Evolutionary conservation across 2,113 vertebrate genomes (phyloP), one percentile per base, ranked within the genome.

Genomic region (Motacilla alba): DNA sequence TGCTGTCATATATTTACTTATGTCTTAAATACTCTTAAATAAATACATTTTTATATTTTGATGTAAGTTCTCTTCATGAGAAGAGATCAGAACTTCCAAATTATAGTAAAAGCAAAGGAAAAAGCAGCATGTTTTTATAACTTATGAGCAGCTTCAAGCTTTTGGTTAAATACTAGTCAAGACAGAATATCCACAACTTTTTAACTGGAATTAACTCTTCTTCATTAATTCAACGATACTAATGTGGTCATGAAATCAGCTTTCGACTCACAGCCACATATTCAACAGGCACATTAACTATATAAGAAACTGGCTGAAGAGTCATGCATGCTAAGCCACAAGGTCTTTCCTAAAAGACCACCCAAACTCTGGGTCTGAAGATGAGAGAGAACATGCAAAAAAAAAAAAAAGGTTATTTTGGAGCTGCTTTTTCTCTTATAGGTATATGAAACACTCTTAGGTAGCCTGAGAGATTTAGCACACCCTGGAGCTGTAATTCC

Each of bases 211-310:
- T 49, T 93, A 79, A 76, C 53, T 92, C 81, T 97, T 96, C 93
- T 97, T 97, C 43, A 87, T 94, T 97, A 94, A 96, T 82, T 94
- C 88, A 97, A 96, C 91, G 87, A 94, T 83, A 98, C 98, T 98
- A 98, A 98, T 97, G 90, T 94, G 97, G 89, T 97, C 96, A 94
- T 95, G 90, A 98, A 98, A 97, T 97, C 97, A 98, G 92, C 87
- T 97, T 95, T 93, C 86, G 66, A 95, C 94, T 98, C 85, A 91
- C 67, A 96, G 60, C 69, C 84, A 93, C 82, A 93, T 90, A 94
- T 91, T 91, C 72, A 95, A 84, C 87, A 75, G 44, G 85, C 93
- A 95, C 91, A 78, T 94, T 89, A 97, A 93, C 77, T 73, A 60
- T 49, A 93, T 39, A 62, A 93, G 66, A 96, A 96, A 92, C 80